Evolutionary conservation across 1,140 invertebrate species (phyloP).

Genomic region (Hyphantria cunea): DNA sequence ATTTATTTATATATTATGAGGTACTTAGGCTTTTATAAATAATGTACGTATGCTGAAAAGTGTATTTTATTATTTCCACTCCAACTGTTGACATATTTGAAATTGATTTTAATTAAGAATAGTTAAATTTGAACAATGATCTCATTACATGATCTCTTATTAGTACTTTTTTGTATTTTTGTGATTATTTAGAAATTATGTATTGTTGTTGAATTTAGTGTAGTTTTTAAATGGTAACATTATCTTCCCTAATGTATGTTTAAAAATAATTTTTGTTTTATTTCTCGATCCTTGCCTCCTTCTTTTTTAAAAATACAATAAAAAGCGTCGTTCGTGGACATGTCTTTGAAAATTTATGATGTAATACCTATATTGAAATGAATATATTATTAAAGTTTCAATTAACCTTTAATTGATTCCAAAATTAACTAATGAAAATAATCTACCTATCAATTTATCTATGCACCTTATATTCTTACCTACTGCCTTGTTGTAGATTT

Average conservation of each 20-base stretch:
- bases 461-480: no score
- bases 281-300: slow-evolving; percentile 25
- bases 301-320: background rate
- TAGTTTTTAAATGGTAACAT: slow-evolving; percentile 54
- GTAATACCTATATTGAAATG: background rate
- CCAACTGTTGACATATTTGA: background rate
- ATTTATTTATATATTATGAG: no score
- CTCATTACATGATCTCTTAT: slow-evolving; percentile 3
- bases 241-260: slow-evolving; percentile 77
- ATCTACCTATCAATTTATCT: no score
- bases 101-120: no score
- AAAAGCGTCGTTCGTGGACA: background rate
- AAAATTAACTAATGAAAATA: no score
- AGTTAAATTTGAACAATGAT: slow-evolving; percentile 5
- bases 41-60: no score
- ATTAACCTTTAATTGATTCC: no score
- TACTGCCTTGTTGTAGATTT: no score
- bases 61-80: background rate
- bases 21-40: no score
- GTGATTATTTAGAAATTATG: background rate
- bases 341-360: background rate
- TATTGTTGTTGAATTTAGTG: slow-evolving; percentile 26
- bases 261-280: slow-evolving; percentile 50
- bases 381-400: no score
- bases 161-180: no score